Evolutionary conservation across 2,113 vertebrate genomes (phyloP).

Genomic region (Hydrochoerus hydrochaeris): DNA sequence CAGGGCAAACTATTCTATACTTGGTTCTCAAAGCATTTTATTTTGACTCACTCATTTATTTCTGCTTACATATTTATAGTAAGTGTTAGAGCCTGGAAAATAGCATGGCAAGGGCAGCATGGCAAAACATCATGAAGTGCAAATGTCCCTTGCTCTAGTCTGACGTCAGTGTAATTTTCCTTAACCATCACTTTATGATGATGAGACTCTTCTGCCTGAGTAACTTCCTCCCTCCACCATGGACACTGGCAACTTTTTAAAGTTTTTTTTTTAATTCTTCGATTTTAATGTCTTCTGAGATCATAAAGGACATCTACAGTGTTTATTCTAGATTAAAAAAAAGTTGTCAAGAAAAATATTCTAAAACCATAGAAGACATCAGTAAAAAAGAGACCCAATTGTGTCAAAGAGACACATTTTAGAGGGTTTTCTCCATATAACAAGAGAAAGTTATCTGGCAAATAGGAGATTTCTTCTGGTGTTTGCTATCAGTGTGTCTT

Average conservation of each 20-base stretch:
- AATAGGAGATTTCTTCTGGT: conserved; percentile 45
- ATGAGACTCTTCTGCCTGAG: neutral
- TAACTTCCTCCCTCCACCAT: neutral
- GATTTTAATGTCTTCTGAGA: conserved; percentile 40
- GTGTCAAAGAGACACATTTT: neutral
- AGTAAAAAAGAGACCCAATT: neutral
- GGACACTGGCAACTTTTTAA: neutral
- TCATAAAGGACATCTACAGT: conserved; percentile 34
- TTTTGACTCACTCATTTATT: neutral
- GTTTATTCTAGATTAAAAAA: conserved; percentile 32
- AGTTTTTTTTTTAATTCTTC: conserved; percentile 27
- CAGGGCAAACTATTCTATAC: neutral
- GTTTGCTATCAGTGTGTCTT: conserved; percentile 57
- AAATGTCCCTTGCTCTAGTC: neutral
- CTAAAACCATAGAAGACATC: neutral
- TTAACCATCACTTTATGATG: neutral
- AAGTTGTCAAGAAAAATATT: conserved; percentile 20
- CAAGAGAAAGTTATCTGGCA: neutral
- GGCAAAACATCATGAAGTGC: neutral
- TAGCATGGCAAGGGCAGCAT: neutral
- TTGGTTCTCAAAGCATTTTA: conserved; percentile 42
- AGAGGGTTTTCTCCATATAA: neutral
- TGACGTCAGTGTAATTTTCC: neutral
- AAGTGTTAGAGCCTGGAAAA: neutral
- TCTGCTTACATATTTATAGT: neutral